Evolutionary conservation across 2,797 vertebrate genomes (phyloP).

Genomic region (Sphenodon punctatus): DNA sequence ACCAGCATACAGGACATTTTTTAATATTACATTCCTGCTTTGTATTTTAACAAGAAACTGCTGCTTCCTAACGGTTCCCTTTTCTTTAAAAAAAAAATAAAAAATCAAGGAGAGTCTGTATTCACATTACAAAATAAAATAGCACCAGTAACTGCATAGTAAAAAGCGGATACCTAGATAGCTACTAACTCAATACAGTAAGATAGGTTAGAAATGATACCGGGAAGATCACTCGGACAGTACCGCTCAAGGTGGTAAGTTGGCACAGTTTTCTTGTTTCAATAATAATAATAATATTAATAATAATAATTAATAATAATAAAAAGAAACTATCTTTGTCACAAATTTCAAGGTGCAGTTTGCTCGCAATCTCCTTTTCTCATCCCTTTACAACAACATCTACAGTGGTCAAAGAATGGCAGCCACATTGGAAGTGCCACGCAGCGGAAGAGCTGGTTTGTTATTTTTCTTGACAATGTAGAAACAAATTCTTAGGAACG

Average conservation of each 20-base stretch:
- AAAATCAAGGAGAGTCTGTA: no score
- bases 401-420: constrained; percentile 64
- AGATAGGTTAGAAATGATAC: constrained; percentile 76
- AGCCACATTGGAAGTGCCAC: constrained; percentile 16
- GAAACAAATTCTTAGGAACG: constrained; percentile 42
- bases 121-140: constrained; percentile 95
- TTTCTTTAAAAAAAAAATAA: constrained; percentile 75
- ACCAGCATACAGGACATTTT: constrained; percentile 75
- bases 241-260: constrained; percentile 72
- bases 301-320: background rate
- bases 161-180: constrained; percentile 85
- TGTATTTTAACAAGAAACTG: constrained; percentile 61
- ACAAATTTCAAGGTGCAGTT: constrained; percentile 68
- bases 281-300: background rate
- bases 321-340: constrained; percentile 39
- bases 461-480: constrained; percentile 39
- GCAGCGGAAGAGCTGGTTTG: background rate
- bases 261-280: constrained; percentile 75
- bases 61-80: constrained; percentile 79
- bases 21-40: constrained; percentile 30
- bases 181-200: constrained; percentile 87
- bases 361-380: constrained; percentile 31
- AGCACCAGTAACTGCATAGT: constrained; percentile 94
- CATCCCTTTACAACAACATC: constrained; percentile 48
- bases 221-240: constrained; percentile 66